These are phyloP conservation scores for Drosophila ananassae DNA, from an alignment of 1,140 invertebrate genomes.

Conservation along the genomic window DNA sequence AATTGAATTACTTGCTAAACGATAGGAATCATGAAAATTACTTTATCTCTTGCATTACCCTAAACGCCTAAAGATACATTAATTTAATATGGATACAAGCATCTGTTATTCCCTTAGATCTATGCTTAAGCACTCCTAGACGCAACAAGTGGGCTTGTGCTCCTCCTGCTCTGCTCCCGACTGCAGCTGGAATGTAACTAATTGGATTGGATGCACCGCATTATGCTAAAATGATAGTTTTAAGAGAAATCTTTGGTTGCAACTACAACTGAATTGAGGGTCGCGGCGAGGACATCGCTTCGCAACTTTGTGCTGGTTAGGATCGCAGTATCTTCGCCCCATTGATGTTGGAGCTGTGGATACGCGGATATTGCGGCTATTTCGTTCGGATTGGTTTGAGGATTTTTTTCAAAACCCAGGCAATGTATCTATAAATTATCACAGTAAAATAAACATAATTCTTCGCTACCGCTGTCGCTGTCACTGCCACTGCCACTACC, in stretches of 20 bases:
- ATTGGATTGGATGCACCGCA: constrained; percentile 38
- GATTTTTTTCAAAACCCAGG: constrained; percentile 22
- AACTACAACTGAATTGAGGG: constrained; percentile 72
- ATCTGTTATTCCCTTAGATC: constrained; percentile 59
- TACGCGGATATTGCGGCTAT: constrained; percentile 31
- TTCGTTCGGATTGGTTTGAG: constrained; percentile 39
- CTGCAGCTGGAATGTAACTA: constrained; percentile 58
- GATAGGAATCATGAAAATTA: constrained; percentile 81
- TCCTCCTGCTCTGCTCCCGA: constrained; percentile 18
- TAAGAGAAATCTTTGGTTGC: constrained; percentile 71
- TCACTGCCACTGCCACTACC: no score
- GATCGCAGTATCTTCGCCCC: constrained; percentile 18
- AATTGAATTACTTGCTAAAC: constrained; percentile 65
- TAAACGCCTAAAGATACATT: constrained; percentile 46
- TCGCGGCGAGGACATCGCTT: neutral
- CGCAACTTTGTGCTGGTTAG: constrained; percentile 53
- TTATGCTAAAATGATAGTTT: constrained; percentile 41
- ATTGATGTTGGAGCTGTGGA: constrained; percentile 33
- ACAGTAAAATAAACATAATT: constrained; percentile 80
- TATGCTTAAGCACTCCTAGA: constrained; percentile 66
- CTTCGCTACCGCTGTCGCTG: constrained; percentile 11
- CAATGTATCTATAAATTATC: constrained; percentile 74
- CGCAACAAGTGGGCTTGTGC: constrained; percentile 33
- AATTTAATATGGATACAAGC: constrained; percentile 69
- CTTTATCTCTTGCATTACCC: constrained; percentile 60